Conservation (phyloP, 2,888 invertebrate genomes). For the Lumbricus terrestris region DNA sequence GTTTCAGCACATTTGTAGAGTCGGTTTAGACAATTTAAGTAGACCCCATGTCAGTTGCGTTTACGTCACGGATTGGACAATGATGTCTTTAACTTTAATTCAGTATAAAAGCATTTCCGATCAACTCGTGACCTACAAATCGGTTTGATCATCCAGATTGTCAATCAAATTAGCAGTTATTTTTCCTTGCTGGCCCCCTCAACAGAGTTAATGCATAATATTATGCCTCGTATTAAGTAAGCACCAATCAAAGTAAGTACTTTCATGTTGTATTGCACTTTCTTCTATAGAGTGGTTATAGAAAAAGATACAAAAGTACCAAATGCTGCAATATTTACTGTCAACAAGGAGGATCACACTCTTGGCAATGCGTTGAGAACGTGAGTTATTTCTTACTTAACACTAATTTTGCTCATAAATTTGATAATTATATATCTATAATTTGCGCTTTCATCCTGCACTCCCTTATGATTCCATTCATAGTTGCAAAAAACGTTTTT, state of each 20-base stretch:
- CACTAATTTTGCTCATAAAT: not conserved
- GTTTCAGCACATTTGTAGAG: too few relatives aligned
- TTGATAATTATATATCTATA: not conserved
- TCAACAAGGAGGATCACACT: conserved; percentile 99
- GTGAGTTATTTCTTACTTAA: conserved; percentile 65
- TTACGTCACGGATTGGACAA: too few relatives aligned
- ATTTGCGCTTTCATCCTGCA: not conserved
- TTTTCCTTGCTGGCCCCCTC: too few relatives aligned
- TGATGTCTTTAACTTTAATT: too few relatives aligned
- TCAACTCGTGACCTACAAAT: too few relatives aligned
- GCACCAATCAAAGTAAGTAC: not conserved
- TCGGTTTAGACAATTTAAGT: too few relatives aligned
- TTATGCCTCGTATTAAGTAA: not conserved
- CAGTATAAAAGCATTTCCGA: too few relatives aligned
- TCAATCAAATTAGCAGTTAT: too few relatives aligned
- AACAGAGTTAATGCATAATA: not conserved
- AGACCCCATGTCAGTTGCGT: too few relatives aligned
- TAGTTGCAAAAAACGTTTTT: too few relatives aligned
- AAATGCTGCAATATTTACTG: conserved; percentile 97
- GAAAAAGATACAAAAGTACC: conserved; percentile 84
- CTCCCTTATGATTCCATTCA: too few relatives aligned
- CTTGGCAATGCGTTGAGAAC: conserved; percentile 97
- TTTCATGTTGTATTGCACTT: not conserved
- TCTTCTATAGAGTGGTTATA: conserved; percentile 61
- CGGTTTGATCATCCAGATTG: too few relatives aligned